These are phyloP conservation scores for Pelecanus crispus DNA, from an alignment of 2,113 vertebrate species.

Conservation along the genomic window DNA sequence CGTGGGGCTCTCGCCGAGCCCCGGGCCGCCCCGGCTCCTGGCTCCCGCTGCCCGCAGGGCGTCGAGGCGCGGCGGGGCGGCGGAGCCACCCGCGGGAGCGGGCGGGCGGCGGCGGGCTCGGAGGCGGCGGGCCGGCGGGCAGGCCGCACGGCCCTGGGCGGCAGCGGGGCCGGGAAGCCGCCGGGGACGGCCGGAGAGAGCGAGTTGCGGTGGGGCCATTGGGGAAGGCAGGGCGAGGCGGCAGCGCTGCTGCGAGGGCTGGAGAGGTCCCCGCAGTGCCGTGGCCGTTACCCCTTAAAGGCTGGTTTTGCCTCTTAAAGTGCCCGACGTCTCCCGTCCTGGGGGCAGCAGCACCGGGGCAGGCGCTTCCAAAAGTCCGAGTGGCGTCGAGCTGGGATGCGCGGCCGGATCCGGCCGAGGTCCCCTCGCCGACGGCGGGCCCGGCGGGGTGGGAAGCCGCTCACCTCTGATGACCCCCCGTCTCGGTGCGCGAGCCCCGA, in stretches of 20 bases:
- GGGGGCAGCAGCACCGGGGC: background rate
- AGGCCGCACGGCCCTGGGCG: background rate
- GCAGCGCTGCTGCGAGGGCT: background rate
- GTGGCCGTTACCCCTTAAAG: background rate
- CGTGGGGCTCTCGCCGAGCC: background rate
- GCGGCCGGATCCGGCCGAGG: rapidly evolving
- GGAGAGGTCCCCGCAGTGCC: too few relatives aligned
- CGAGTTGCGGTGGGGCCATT: background rate
- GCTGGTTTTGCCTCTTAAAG: background rate
- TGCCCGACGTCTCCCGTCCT: rapidly evolving
- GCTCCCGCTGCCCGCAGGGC: background rate
- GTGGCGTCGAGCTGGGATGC: background rate
- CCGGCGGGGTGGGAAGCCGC: background rate
- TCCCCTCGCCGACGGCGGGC: background rate
- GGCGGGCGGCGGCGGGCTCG: background rate
- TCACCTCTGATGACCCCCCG: background rate
- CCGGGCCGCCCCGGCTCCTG: background rate
- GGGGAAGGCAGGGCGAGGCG: background rate
- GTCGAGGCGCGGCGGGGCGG: background rate
- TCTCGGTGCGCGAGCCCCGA: background rate
- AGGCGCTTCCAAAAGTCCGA: rapidly evolving
- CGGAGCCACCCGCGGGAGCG: background rate
- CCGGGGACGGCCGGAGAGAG: background rate
- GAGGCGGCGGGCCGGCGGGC: background rate
- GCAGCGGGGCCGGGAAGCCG: background rate